Evolutionary conservation across 2,797 vertebrate genomes (phyloP).

Genomic region (Rhynchonycteris naso): DNA sequence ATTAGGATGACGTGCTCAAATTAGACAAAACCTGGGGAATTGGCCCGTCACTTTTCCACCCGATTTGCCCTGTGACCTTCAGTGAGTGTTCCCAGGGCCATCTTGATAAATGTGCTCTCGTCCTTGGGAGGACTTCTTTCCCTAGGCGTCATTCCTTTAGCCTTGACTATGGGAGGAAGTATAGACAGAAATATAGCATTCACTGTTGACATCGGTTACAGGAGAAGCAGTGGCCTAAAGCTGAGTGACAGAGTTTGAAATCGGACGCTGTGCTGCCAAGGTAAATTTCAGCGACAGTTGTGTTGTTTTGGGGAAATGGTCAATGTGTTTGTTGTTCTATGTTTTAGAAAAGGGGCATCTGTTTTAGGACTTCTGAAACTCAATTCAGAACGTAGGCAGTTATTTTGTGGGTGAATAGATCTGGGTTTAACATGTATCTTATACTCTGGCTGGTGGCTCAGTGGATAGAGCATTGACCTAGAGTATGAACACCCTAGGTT

Average conservation of each 20-base stretch:
- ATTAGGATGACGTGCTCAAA: neutral
- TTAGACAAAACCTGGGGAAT: neutral
- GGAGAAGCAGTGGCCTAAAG: neutral
- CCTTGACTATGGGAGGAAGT: neutral
- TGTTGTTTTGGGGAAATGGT: neutral
- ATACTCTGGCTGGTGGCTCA: too few relatives aligned
- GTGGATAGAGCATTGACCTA: too few relatives aligned
- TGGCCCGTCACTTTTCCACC: neutral
- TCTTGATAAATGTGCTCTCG: neutral
- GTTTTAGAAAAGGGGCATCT: neutral
- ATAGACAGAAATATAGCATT: neutral
- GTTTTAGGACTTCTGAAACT: neutral
- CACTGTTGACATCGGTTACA: neutral
- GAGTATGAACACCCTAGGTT: too few relatives aligned
- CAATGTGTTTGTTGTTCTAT: neutral
- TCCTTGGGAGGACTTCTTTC: neutral
- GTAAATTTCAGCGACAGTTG: neutral
- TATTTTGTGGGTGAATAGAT: neutral
- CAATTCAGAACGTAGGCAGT: neutral
- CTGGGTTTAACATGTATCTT: neutral
- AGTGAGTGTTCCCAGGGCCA: neutral
- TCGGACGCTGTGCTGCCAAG: neutral
- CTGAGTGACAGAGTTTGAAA: neutral
- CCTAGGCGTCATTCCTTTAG: neutral
- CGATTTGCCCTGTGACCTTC: neutral